Evolutionary conservation across 2,113 vertebrate species (phyloP).

Genomic region (Illadopsis cleaveri): DNA sequence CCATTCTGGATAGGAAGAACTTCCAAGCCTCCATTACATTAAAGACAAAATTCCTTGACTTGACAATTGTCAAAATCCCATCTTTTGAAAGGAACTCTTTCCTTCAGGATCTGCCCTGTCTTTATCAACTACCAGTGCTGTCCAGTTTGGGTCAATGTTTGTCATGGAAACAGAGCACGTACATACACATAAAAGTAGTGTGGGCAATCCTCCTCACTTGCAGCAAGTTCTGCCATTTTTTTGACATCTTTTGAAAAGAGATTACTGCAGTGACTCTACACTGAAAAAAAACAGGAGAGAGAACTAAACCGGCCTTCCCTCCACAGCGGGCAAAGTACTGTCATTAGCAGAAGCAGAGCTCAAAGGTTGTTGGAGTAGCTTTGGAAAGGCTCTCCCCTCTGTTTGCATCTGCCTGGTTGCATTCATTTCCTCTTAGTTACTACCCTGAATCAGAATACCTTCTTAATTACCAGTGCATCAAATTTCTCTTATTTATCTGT

Average conservation of each 20-base stretch:
- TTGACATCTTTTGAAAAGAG: neutral
- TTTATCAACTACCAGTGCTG: neutral
- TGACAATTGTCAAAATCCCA: neutral
- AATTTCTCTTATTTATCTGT: slow-evolving; percentile 1
- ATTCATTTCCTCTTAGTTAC: neutral
- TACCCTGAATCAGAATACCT: neutral
- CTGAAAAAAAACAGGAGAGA: neutral
- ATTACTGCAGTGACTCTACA: neutral
- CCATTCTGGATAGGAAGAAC: neutral
- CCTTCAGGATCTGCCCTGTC: neutral
- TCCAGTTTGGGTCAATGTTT: neutral
- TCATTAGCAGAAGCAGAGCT: neutral
- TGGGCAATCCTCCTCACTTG: neutral
- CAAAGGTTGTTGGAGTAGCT: neutral
- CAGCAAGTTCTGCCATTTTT: neutral
- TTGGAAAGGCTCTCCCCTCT: neutral
- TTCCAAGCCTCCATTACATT: neutral
- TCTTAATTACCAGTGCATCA: slow-evolving; percentile 14
- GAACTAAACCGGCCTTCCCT: neutral
- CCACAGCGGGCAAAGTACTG: neutral
- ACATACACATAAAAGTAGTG: neutral
- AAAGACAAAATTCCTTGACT: neutral
- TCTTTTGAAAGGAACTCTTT: neutral
- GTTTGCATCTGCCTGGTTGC: neutral
- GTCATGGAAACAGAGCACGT: neutral